Conservation (phyloP, 2,113 vertebrate genomes). For the Archilochus colubris region DNA sequence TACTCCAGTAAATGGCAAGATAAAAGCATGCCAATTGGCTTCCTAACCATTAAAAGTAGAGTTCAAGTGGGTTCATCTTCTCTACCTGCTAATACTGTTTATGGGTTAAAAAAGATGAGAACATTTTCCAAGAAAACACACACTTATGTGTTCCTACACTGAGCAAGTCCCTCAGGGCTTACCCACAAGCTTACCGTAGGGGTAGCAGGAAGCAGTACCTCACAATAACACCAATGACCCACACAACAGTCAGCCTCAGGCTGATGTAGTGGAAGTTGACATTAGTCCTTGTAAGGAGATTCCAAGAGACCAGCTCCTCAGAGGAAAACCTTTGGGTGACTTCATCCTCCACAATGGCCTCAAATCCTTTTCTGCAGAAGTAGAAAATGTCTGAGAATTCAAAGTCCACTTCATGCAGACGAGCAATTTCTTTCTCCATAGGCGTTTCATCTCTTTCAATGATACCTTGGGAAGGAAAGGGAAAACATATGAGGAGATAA, state of each 20-base stretch:
- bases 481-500: neutral
- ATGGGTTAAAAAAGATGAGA: neutral
- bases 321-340: constrained; percentile 97
- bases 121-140: neutral
- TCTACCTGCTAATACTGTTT: neutral
- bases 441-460: constrained; percentile 86
- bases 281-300: constrained; percentile 97
- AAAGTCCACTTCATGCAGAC: constrained; percentile 81
- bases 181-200: constrained; percentile 80
- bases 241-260: constrained; percentile 86
- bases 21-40: neutral
- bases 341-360: constrained; percentile 93
- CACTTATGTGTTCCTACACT: fast-evolving
- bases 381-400: constrained; percentile 88
- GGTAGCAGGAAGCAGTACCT: constrained; percentile 91
- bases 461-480: constrained; percentile 81
- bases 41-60: neutral
- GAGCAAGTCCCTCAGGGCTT: neutral
- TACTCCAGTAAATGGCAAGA: neutral
- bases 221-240: constrained; percentile 89
- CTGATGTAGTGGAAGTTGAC: constrained; percentile 94
- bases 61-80: neutral
- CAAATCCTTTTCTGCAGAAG: constrained; percentile 91
- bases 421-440: constrained; percentile 88
- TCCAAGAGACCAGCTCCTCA: constrained; percentile 95